Percentiles rank a stretch among this genome's conserved stretches.
These are phyloP conservation scores for Lepidothrix coronata DNA, from an alignment of 2,113 vertebrate genomes.

Conservation along the genomic window DNA sequence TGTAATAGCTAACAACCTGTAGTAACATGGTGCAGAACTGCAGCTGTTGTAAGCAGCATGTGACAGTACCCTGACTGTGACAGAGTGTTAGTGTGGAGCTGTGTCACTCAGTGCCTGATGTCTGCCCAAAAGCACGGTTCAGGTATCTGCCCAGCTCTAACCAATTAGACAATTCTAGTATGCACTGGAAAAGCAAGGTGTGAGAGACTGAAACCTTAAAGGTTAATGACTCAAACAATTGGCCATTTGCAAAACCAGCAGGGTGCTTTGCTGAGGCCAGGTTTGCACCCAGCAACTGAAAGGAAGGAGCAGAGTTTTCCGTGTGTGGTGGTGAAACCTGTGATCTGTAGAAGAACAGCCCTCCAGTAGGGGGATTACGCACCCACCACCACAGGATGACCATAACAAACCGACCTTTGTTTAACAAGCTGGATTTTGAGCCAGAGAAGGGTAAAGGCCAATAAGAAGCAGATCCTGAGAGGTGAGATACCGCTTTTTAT, in stretches of 20 bases:
- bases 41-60: neutral
- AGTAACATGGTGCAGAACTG: neutral
- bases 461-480: neutral
- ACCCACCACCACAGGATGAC: neutral
- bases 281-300: neutral
- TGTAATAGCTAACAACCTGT: neutral
- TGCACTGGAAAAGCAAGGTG: neutral
- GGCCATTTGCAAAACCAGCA: neutral
- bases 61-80: accelerated
- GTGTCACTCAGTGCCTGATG: neutral
- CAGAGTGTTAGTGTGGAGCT: neutral
- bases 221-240: neutral
- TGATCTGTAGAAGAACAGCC: neutral
- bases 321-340: neutral
- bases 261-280: neutral
- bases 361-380: neutral
- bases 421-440: neutral
- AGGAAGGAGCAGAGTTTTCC: neutral
- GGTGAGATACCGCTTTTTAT: neutral
- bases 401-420: neutral
- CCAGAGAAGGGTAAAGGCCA: neutral
- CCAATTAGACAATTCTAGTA: neutral
- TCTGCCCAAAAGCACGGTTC: neutral
- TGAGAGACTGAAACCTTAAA: neutral
- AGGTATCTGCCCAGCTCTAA: neutral